Percentiles rank a stretch among this genome's conserved stretches.
phyloP scores from a whole-genome alignment of 1,140 invertebrate species.

The Aphidius ervi region DNA sequence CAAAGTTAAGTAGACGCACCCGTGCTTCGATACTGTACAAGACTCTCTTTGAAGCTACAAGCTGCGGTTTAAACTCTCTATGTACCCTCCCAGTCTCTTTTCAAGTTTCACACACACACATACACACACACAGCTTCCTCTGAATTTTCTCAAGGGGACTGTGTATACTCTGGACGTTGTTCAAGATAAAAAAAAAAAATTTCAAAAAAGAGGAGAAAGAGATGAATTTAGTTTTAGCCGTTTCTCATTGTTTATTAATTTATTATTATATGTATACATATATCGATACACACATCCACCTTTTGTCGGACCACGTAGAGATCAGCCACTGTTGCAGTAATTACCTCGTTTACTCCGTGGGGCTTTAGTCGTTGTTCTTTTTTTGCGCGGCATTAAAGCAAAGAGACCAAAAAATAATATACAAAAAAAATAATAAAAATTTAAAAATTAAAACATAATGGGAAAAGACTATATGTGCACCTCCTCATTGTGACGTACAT shows the following conservation, averaged over 20 bases:
- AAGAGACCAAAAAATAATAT: slow-evolving; percentile 7
- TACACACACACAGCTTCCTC: no score
- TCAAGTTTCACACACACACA: not conserved
- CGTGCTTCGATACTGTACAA: slow-evolving; percentile 33
- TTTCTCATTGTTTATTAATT: no score
- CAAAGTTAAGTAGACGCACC: slow-evolving; percentile 53
- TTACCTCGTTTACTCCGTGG: slow-evolving; percentile 34
- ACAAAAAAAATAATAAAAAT: not conserved
- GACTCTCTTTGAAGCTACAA: slow-evolving; percentile 43
- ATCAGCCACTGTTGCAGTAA: slow-evolving; percentile 33
- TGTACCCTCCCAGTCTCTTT: slow-evolving; percentile 32
- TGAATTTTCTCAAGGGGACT: no score
- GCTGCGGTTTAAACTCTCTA: slow-evolving; percentile 46
- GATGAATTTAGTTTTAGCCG: no score
- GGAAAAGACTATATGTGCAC: no score
- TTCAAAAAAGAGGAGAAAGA: no score
- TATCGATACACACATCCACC: no score
- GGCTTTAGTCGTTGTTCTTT: slow-evolving; percentile 11
- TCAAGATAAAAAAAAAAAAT: no score
- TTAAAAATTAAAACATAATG: not conserved
- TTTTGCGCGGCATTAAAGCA: not conserved
- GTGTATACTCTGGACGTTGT: no score
- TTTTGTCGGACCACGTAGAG: slow-evolving; percentile 23
- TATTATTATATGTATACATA: no score
- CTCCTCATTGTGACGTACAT: no score